A percentile compares a stretch with the other conserved stretches of the same genome.
These are phyloP conservation scores for Hydrophis major DNA, from an alignment of 2,797 vertebrate species.

Conservation along the genomic window DNA sequence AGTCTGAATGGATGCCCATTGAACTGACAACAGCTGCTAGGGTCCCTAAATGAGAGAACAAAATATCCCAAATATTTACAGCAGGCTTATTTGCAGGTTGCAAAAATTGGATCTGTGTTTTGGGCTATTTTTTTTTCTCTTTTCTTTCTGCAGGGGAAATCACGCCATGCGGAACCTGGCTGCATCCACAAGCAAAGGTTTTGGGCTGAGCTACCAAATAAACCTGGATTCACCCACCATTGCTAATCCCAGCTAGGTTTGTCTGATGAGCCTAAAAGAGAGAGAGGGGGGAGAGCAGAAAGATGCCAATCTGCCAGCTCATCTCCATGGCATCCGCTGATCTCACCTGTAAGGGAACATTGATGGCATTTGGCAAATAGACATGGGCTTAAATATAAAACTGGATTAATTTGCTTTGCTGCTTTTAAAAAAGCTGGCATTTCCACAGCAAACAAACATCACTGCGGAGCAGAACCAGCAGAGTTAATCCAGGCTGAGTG, in stretches of 20 bases:
- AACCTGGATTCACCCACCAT: background rate
- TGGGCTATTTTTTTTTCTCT: no score
- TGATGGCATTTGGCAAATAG: background rate
- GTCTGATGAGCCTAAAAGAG: background rate
- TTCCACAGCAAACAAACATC: background rate
- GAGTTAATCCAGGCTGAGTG: background rate
- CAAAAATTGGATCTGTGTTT: background rate
- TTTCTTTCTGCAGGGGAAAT: background rate
- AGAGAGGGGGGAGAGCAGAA: no score
- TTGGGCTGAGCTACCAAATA: background rate
- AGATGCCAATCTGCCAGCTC: background rate
- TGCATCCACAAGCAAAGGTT: background rate
- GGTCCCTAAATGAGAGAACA: background rate
- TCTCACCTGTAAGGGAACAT: background rate
- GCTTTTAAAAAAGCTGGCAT: background rate
- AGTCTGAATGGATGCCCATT: background rate
- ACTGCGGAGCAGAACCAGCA: background rate
- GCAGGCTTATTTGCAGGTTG: background rate
- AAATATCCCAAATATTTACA: background rate
- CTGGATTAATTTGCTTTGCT: background rate
- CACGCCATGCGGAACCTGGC: background rate
- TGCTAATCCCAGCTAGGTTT: background rate
- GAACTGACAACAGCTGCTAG: background rate
- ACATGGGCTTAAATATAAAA: background rate
- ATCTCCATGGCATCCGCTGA: background rate